phyloP scores from a whole-genome alignment of 2,113 vertebrate species.

The Podarcis raffonei region DNA sequence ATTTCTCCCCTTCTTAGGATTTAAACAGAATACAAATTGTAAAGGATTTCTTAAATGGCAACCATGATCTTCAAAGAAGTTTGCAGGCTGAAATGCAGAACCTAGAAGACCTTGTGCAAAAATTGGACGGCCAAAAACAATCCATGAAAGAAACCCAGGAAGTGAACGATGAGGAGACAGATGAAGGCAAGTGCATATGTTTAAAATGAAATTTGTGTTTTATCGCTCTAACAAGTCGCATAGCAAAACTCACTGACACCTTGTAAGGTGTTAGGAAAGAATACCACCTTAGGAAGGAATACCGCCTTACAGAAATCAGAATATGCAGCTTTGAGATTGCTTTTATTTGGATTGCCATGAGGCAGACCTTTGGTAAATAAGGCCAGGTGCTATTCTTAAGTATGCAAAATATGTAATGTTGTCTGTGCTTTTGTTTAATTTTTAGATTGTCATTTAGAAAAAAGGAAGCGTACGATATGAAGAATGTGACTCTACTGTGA shows the following conservation, averaged over 20 bases:
- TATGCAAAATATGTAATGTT: not conserved
- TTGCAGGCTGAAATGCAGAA: slow-evolving; percentile 31
- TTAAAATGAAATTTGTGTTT: not conserved
- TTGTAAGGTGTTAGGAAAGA: not conserved
- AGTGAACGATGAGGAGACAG: slow-evolving; percentile 1
- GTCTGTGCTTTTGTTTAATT: not conserved
- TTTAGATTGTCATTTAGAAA: not conserved
- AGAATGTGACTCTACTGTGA: not conserved
- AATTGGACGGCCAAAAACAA: not conserved
- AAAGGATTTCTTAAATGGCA: slow-evolving; percentile 32
- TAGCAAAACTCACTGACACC: not conserved
- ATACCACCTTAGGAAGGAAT: not conserved
- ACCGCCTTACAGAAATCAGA: not conserved
- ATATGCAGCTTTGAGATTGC: not conserved
- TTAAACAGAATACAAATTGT: slow-evolving; percentile 12
- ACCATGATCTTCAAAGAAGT: slow-evolving; percentile 34
- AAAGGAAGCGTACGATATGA: not conserved
- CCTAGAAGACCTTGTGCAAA: slow-evolving; percentile 21
- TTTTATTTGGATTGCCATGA: no score
- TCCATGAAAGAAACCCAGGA: not conserved
- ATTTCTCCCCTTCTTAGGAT: not conserved
- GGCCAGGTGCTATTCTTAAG: not conserved
- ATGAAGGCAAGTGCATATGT: slow-evolving; percentile 27
- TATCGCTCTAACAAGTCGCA: not conserved
- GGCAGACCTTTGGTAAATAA: not conserved